Evolutionary conservation across 2,888 invertebrate species (phyloP).

Genomic region (Eristalinus sepulchralis): DNA sequence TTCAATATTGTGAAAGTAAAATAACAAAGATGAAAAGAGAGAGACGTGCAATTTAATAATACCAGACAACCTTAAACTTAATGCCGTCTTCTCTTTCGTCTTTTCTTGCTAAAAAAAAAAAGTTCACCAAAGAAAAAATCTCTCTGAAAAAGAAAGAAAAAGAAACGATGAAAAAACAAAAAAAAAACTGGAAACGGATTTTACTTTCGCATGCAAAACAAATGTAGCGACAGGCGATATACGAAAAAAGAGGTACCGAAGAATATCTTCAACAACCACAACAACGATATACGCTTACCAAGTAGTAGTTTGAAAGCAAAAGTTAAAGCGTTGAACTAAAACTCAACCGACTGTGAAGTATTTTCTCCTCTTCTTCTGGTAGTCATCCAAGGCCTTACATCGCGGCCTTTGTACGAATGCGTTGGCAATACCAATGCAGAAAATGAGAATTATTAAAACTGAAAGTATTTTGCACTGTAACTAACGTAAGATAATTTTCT

Average conservation of each 20-base stretch:
- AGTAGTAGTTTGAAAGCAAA: conserved; percentile 61
- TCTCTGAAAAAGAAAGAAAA: conserved; percentile 35
- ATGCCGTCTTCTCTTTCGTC: conserved; percentile 11
- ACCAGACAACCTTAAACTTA: conserved; percentile 64
- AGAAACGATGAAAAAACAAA: conserved; percentile 19
- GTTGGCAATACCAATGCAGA: conserved; percentile 47
- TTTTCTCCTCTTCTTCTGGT: conserved; percentile 60
- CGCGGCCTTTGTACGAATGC: conserved; percentile 56
- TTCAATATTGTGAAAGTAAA: conserved; percentile 59
- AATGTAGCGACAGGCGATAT: conserved; percentile 46
- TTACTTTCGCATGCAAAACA: conserved; percentile 69
- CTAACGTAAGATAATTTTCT: conserved; percentile 22
- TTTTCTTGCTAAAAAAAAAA: conserved; percentile 23
- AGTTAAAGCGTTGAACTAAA: conserved; percentile 66
- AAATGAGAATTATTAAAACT: conserved; percentile 54
- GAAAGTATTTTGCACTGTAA: conserved; percentile 48
- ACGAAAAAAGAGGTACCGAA: conserved; percentile 44
- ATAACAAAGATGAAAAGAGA: conserved; percentile 36
- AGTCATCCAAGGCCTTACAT: conserved; percentile 46
- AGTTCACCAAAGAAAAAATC: conserved; percentile 41
- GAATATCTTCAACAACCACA: conserved; percentile 59
- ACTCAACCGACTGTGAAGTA: conserved; percentile 60
- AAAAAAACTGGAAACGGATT: conserved; percentile 63
- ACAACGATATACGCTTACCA: conserved; percentile 30
- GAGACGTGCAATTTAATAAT: conserved; percentile 46